Evolutionary conservation across 1,140 invertebrate genomes (phyloP), one percentile per base, ranked within the genome.

Genomic region (Augochlora pura): DNA sequence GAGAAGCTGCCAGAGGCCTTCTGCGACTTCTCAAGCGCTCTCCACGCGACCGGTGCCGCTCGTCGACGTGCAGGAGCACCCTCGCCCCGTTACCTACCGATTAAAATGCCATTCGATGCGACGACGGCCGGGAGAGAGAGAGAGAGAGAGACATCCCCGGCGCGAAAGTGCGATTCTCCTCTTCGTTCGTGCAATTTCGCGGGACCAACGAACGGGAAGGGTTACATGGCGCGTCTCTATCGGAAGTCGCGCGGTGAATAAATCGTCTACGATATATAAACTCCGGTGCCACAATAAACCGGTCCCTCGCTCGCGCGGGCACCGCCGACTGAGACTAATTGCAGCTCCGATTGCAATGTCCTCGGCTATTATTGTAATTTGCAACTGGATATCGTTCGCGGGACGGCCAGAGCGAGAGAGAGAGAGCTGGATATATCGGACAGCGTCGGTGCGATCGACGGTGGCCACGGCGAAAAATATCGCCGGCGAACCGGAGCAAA

Each of bases 281-380:
- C 71, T 14, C 67, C 32, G 62, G 46, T 23, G 85, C 84, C 81
- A 85, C 85, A 87, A 88, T 86, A 89, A 84, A 75, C 83, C 27
- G 32, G 18, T 59, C 68, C 81, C 72, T 52, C 68, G 38, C 72
- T 81, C 63, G n/a, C 18, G 63, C 38, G 38, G n/a, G 23, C 80
- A 52, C 54, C 82, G 77, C 71, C 82, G 88, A 90, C 87, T 87
- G 80, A 89, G 88, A 91, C 89, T 91, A 91, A 91, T 91, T 89
- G 84, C 89, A 75, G 67, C 69, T 70, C 78, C 82, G 89, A 91
- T 91, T 91, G 85, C 82, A 87, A 81, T 70, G 84, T 86, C 82
- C 77, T 84, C 81, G 81, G 81, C 84, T 89, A 87, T 89, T 89
- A 88, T 88, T 87, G 82, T 86, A 88, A 87, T 90, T 90, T 88